Conservation (phyloP, 2,888 invertebrate genomes). For the Eupithecia insigniata region DNA sequence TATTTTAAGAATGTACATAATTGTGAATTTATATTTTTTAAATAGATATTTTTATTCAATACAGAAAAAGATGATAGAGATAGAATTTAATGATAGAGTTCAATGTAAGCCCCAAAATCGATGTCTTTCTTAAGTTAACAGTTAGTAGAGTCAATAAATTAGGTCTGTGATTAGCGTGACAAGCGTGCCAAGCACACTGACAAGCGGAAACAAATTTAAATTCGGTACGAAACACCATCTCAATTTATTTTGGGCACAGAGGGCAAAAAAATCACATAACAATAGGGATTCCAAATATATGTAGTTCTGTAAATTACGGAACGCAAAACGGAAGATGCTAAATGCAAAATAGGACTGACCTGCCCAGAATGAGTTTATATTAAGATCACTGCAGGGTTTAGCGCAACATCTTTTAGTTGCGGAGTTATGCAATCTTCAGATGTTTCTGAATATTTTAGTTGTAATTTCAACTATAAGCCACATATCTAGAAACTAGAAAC, state of each 20-base stretch:
- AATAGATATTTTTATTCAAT: background rate
- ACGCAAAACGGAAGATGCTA: conserved; percentile 25
- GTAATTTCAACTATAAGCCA: conserved; percentile 57
- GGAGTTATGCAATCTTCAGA: conserved; percentile 15
- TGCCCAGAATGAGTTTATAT: conserved; percentile 22
- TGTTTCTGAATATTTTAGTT: conserved; percentile 24
- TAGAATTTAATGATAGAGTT: background rate
- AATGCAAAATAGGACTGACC: conserved; percentile 37
- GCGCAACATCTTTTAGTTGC: conserved; percentile 16
- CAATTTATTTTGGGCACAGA: conserved; percentile 30
- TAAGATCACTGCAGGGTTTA: conserved; percentile 20
- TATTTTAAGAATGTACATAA: background rate
- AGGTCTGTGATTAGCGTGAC: conserved; percentile 52
- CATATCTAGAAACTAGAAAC: conserved; percentile 63
- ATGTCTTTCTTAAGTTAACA: conserved; percentile 36
- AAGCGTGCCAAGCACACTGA: conserved; percentile 56
- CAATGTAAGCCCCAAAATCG: conserved; percentile 22
- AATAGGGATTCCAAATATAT: conserved; percentile 22
- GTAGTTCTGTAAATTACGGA: conserved; percentile 17
- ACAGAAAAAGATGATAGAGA: background rate
- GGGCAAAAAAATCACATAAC: conserved; percentile 27
- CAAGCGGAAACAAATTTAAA: conserved; percentile 45
- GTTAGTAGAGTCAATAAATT: conserved; percentile 52
- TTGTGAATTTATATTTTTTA: background rate
- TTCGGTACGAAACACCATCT: conserved; percentile 48